phyloP scores from a whole-genome alignment of 2,113 vertebrate genomes.

The Scomber colias region DNA sequence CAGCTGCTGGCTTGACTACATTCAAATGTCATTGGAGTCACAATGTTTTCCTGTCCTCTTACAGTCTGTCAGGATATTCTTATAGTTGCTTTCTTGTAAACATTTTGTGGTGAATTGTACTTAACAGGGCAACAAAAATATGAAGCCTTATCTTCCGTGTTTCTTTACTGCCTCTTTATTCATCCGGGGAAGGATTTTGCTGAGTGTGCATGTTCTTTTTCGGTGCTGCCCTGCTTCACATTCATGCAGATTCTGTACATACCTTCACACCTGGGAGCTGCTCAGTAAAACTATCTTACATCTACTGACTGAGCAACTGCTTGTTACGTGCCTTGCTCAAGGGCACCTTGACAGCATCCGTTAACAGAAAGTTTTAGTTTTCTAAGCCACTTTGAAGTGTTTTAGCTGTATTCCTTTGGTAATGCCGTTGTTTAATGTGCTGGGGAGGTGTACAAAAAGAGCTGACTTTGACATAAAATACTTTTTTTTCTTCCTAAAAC shows the following conservation, averaged over 20 bases:
- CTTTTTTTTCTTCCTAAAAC: neutral
- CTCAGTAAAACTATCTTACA: slow-evolving; percentile 4
- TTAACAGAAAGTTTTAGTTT: neutral
- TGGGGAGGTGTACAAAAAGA: neutral
- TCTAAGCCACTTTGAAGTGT: slow-evolving; percentile 23
- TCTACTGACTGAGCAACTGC: slow-evolving; percentile 24
- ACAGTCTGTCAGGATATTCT: too few species aligned
- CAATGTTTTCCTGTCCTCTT: neutral
- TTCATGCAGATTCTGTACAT: slow-evolving; percentile 33
- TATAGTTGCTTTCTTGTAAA: too few species aligned
- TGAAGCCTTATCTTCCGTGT: neutral
- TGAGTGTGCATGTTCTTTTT: slow-evolving; percentile 62
- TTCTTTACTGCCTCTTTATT: slow-evolving; percentile 1
- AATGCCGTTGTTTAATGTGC: slow-evolving; percentile 18
- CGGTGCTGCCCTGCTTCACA: slow-evolving; percentile 32
- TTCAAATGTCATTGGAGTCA: too few species aligned
- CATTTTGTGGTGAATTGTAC: neutral
- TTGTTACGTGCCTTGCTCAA: slow-evolving; percentile 38
- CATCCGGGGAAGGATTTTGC: slow-evolving; percentile 33
- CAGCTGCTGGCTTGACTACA: too few species aligned
- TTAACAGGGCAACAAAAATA: slow-evolving; percentile 20
- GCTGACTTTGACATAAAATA: slow-evolving; percentile 28
- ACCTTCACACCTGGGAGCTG: slow-evolving; percentile 51
- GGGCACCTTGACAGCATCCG: slow-evolving; percentile 17
- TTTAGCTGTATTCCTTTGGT: slow-evolving; percentile 1